Conservation (phyloP, 2,888 invertebrate species). For the Diabrotica balteata region DNA sequence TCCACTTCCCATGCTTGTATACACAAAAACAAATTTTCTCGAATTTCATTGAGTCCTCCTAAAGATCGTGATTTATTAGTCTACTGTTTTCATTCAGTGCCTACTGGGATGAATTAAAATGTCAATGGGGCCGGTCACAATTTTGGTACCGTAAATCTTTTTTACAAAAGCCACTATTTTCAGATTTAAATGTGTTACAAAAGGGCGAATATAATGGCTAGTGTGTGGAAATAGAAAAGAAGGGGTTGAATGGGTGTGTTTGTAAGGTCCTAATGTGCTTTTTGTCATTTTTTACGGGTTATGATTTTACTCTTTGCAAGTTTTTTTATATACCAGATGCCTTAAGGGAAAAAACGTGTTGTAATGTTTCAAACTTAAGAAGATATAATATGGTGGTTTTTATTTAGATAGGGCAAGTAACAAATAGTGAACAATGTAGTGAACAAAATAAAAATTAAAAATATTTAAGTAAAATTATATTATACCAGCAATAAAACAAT, state of each 20-base stretch:
- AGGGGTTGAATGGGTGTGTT: constrained; percentile 36
- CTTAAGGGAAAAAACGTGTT: background rate
- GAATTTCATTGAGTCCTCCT: constrained; percentile 32
- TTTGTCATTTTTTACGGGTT: constrained; percentile 38
- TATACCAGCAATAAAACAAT: too few relatives aligned
- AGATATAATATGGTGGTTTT: too few relatives aligned
- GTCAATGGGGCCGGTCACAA: constrained; percentile 47
- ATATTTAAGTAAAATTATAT: too few relatives aligned
- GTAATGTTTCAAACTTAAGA: too few relatives aligned
- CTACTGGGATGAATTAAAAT: constrained; percentile 46
- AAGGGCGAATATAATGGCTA: constrained; percentile 33
- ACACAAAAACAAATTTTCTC: constrained; percentile 27
- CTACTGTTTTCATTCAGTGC: constrained; percentile 34
- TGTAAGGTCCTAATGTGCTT: constrained; percentile 33
- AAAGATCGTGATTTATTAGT: constrained; percentile 36
- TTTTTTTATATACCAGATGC: constrained; percentile 7
- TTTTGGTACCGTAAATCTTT: constrained; percentile 47
- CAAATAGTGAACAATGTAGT: too few relatives aligned
- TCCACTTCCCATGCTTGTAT: constrained; percentile 26
- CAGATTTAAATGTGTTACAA: constrained; percentile 39
- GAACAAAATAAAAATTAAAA: too few relatives aligned
- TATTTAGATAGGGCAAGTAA: too few relatives aligned
- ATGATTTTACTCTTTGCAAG: constrained; percentile 27
- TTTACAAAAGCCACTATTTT: constrained; percentile 42
- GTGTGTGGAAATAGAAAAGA: constrained; percentile 28